Evolutionary conservation across 2,113 vertebrate species (phyloP).

Genomic region (Atrichornis clamosus): DNA sequence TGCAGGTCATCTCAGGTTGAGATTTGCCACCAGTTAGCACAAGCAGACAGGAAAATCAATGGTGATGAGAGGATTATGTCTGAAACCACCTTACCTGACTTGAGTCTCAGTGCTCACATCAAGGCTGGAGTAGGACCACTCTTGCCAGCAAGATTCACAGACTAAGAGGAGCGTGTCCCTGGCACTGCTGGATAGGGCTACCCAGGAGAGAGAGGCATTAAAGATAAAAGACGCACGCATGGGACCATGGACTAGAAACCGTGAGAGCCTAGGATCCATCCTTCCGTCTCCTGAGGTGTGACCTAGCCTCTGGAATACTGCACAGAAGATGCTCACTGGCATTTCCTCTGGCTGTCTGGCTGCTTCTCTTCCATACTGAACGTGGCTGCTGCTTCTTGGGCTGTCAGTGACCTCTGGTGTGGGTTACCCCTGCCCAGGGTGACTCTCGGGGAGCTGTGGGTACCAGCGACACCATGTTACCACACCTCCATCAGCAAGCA

Average conservation of each 20-base stretch:
- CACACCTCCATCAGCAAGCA: neutral
- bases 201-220: neutral
- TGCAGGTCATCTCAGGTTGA: neutral
- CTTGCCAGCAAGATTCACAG: neutral
- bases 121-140: neutral
- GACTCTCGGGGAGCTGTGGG: neutral
- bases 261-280: neutral
- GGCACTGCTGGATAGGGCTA: neutral
- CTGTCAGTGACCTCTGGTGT: neutral
- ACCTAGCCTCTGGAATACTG: neutral
- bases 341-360: neutral
- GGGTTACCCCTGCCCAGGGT: neutral
- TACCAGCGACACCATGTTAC: neutral
- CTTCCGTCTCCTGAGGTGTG: neutral
- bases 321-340: neutral
- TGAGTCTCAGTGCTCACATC: neutral
- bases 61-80: neutral
- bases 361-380: neutral
- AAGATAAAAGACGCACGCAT: neutral
- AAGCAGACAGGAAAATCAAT: neutral
- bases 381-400: neutral
- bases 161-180: neutral
- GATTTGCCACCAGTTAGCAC: neutral
- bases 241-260: neutral
- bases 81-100: neutral